Base-by-base conservation (phyloP, 2,888 invertebrate genomes). In the Agonopterix alstromeriana region DNA sequence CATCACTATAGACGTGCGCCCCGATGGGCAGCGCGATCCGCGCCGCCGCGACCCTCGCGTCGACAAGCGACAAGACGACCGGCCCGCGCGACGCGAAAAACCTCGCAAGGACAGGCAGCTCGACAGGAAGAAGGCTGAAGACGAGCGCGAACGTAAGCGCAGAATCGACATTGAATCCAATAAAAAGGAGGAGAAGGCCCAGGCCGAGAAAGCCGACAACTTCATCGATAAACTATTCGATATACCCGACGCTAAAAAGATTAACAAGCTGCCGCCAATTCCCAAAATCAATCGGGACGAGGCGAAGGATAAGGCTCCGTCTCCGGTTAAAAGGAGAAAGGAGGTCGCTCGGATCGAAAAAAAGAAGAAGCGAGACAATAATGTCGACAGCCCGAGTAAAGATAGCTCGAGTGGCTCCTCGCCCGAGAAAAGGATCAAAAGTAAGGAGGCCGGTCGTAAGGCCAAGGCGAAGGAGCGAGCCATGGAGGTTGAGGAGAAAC, bases 1-100 rank as follows among this genome's bases (percentile, higher is more conserved):
- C 53, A 82, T 87, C 65, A 87, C 85, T n/a, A 82, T 86, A 35
- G 87, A 87, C 68, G 87, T 87, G 7, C 58, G 70, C 0, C 69
- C 69, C 5, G 77, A 73, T 42, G 61, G 53, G 3, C 47, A 48
- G 47, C 63, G 69, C 12, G 65, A 63, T 36, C 64, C 60, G 35
- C 61, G 65, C 3, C 63, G 65, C 35, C 61, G 68, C 45, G 72
- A 67, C 51, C 66, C 77, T 10, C 60, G 70, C 2, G 60, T 67
- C 43, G 61, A 55, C 3, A 57, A 55, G 7, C 55, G 58, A 38
- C 38, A 36, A 4, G 41, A 45, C 11, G 46, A 45, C 40, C 52
- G 9, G 8, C 17, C 10, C 10, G 36, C 35, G n/a, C 27, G 36
- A 12, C 49, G 52, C 5, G 40, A 43, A 10, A 47, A 52, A 10